Conservation (phyloP, 2,888 invertebrate species). For the Romanomermis culicivorax region DNA sequence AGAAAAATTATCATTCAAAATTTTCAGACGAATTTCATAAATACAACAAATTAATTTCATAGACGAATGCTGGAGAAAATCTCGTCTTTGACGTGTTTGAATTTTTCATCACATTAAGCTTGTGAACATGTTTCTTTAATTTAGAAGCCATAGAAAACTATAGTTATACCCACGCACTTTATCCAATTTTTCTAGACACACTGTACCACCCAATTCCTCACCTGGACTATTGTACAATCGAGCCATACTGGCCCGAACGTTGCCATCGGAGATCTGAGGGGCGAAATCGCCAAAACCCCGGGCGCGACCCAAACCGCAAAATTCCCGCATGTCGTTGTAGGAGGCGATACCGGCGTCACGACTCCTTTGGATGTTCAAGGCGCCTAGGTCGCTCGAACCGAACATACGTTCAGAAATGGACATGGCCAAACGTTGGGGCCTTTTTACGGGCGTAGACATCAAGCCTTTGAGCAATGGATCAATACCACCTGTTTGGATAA, state of each 20-base stretch:
- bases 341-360: slow-evolving; percentile 69
- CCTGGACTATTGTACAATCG: background rate
- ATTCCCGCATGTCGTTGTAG: slow-evolving; percentile 63
- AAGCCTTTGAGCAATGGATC: background rate
- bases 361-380: slow-evolving; percentile 45
- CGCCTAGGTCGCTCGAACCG: slow-evolving; percentile 53
- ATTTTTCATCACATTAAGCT: too few relatives aligned
- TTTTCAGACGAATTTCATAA: too few relatives aligned
- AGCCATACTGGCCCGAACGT: slow-evolving; percentile 36
- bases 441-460: background rate
- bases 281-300: slow-evolving; percentile 41
- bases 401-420: slow-evolving; percentile 78
- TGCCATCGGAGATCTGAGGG: slow-evolving; percentile 49
- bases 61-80: too few relatives aligned
- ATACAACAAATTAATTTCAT: too few relatives aligned
- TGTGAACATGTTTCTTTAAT: too few relatives aligned
- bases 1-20: too few relatives aligned
- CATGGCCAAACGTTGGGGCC: slow-evolving; percentile 55
- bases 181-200: too few relatives aligned
- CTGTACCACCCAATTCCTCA: too few relatives aligned
- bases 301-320: slow-evolving; percentile 52
- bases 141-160: too few relatives aligned
- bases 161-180: too few relatives aligned
- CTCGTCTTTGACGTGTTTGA: too few relatives aligned
- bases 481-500: background rate